Conservation (phyloP, 2,888 invertebrate species). For the Hesperia comma region DNA sequence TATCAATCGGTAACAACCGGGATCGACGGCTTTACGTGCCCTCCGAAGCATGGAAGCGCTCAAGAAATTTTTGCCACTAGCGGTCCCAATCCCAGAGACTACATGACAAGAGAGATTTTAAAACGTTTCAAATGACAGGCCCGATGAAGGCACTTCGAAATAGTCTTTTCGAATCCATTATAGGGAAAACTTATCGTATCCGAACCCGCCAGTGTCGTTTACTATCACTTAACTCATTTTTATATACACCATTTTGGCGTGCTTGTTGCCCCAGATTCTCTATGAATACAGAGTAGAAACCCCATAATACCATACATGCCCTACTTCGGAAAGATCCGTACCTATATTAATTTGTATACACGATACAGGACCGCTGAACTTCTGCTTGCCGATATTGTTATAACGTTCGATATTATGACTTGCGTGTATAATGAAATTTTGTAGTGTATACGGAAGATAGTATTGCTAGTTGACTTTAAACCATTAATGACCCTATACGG, state of each 20-base stretch:
- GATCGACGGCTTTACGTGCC: too few relatives aligned
- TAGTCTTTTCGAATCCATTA: slow-evolving; percentile 19
- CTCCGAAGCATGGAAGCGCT: too few relatives aligned
- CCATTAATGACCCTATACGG: too few relatives aligned
- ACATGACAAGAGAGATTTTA: slow-evolving; percentile 4
- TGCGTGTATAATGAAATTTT: too few relatives aligned
- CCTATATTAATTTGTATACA: slow-evolving; percentile 16
- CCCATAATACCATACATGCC: slow-evolving; percentile 69
- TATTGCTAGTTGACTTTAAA: too few relatives aligned
- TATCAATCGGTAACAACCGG: too few relatives aligned
- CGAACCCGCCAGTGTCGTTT: slow-evolving; percentile 62
- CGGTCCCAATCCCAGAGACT: background rate
- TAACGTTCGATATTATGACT: background rate
- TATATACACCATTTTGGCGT: slow-evolving; percentile 74
- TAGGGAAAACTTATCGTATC: slow-evolving; percentile 61
- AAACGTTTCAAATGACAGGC: slow-evolving; percentile 20
- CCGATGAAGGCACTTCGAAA: slow-evolving; percentile 9
- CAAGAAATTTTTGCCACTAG: too few relatives aligned
- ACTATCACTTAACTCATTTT: slow-evolving; percentile 80
- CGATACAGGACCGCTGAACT: slow-evolving; percentile 3
- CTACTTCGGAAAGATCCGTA: slow-evolving; percentile 58
- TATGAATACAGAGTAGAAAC: slow-evolving; percentile 70
- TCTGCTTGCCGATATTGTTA: background rate
- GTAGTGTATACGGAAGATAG: too few relatives aligned
- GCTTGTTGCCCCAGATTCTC: slow-evolving; percentile 69